Base-by-base conservation (phyloP, 2,113 vertebrate species). In the Apodemus sylvaticus region DNA sequence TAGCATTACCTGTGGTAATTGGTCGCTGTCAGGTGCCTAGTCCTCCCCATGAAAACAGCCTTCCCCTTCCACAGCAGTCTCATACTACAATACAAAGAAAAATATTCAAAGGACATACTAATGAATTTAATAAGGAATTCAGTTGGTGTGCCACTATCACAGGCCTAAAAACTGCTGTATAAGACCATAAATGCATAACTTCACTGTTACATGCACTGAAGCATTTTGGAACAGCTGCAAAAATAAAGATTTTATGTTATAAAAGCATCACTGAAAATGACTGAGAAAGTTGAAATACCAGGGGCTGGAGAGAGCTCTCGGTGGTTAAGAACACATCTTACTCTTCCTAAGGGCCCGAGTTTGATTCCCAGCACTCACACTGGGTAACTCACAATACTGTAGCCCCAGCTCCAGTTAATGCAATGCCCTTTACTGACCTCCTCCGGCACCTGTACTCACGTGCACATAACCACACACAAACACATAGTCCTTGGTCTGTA, bases 251-350 rank as follows among this genome's bases (percentile, higher is more conserved):
- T 85, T 91, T 29, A 5, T 73, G 0, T 86, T 83, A 87, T 3
- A 73, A 94, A 89, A 76, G 24, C 13, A 85, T 91, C 24, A 48
- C n/a, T 93, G 51, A 90, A 68, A 89, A 74, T 34, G 22, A 94
- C 60, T 36, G 39, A n/a, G 24, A 11, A 45, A 85, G 48, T 48
- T 66, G 8, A 66, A 45, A 64, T 45, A 85, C 22, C 6, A 42
- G 4, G 26, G 83, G 12, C 3, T 70, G 12, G 29, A 26, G 6
- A 70, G 19, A 86, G 16, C 31, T 22, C 34, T 86, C 20, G 24
- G 45, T 53, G 85, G 60, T 48, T 86, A 36, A 36, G 58, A 48
- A 17, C 16, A 66, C n/a, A 45, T 83, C 9, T 34, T 85, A 39
- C 26, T 85, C 39, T 66, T 45, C 39, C 29, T 20, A 42, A 86